Conservation (phyloP, 2,888 invertebrate species). For the Agapostemon virescens region DNA sequence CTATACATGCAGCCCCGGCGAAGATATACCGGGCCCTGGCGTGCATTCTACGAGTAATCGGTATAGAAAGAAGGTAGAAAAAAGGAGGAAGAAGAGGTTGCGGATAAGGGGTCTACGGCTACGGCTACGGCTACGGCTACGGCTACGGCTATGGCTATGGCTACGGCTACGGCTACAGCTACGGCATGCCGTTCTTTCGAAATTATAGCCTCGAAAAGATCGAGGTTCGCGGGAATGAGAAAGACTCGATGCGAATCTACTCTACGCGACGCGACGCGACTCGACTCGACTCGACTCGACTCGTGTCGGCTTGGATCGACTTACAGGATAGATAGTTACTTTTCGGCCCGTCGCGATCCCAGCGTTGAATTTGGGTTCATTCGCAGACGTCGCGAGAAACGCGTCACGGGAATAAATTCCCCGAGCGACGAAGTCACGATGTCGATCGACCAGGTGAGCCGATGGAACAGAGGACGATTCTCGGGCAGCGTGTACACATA, state of each 20-base stretch:
- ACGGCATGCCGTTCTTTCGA: constrained; percentile 53
- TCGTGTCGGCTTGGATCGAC: too few relatives aligned
- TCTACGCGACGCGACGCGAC: background rate
- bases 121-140: too few relatives aligned
- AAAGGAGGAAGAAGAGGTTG: constrained; percentile 25
- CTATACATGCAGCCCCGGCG: constrained; percentile 4
- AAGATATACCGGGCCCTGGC: constrained; percentile 30
- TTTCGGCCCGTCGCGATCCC: too few relatives aligned
- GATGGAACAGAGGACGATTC: constrained; percentile 39
- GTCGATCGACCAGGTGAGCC: constrained; percentile 13
- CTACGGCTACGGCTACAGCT: too few relatives aligned
- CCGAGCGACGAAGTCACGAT: background rate
- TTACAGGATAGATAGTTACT: background rate
- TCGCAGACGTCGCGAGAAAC: background rate
- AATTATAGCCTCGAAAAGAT: constrained; percentile 65
- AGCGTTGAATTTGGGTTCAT: too few relatives aligned
- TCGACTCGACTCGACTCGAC: too few relatives aligned
- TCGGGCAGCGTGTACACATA: constrained; percentile 37
- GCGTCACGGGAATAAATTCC: constrained; percentile 19
- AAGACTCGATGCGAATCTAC: constrained; percentile 26
- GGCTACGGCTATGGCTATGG: too few relatives aligned
- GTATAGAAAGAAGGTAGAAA: constrained; percentile 37
- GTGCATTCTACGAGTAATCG: constrained; percentile 62
- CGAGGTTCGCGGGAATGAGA: constrained; percentile 50
- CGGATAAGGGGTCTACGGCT: constrained; percentile 52